These are phyloP conservation scores for Gonioctena quinquepunctata DNA, from an alignment of 1,140 invertebrate genomes.

Conservation along the genomic window DNA sequence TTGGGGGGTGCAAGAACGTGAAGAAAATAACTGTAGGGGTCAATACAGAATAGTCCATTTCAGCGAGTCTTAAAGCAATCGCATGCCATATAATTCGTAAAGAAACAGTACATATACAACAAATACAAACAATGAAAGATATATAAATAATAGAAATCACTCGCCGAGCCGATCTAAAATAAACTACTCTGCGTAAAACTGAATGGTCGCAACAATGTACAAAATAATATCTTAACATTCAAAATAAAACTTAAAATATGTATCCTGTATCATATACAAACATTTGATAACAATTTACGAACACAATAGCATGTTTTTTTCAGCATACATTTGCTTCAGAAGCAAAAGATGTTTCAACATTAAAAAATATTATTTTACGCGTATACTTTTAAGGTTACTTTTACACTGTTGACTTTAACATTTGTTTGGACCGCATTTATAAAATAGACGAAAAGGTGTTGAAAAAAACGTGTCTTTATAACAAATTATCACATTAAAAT, in stretches of 20 bases:
- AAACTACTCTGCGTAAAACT: conserved; percentile 23
- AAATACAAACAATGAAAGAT: conserved; percentile 2
- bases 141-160: conserved; percentile 14
- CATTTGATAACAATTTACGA: conserved; percentile 17
- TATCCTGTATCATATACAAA: conserved; percentile 14
- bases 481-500: conserved; percentile 48
- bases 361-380: conserved; percentile 42
- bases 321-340: conserved; percentile 5
- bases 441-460: conserved; percentile 30
- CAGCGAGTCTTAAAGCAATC: background rate
- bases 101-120: conserved; percentile 19
- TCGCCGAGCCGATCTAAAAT: conserved; percentile 15
- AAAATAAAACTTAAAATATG: conserved; percentile 18
- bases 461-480: conserved; percentile 42
- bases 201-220: conserved; percentile 15
- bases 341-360: conserved; percentile 27
- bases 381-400: conserved; percentile 49
- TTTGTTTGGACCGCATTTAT: conserved; percentile 47
- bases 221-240: conserved; percentile 10
- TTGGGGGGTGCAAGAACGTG: conserved; percentile 33
- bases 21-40: conserved; percentile 4
- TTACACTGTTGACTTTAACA: conserved; percentile 43
- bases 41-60: conserved; percentile 27
- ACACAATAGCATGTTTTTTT: conserved; percentile 18
- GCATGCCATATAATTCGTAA: background rate